phyloP scores from a whole-genome alignment of 2,113 vertebrate species.

The Boleophthalmus pectinirostris region DNA sequence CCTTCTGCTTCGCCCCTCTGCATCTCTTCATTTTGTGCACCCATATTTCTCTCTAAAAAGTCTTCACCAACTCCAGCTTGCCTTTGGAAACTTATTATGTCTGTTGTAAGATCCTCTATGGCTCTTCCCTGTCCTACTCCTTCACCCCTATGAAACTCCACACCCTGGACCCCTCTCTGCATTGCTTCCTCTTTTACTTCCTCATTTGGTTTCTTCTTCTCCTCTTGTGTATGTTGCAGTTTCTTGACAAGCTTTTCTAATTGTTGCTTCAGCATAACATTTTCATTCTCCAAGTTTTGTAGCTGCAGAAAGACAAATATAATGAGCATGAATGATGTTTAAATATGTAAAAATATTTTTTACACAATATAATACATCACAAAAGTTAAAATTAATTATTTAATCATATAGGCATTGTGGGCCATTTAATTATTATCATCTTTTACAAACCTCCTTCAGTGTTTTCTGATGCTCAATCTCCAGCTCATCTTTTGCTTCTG shows the following conservation, averaged over 20 bases:
- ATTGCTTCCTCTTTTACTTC: conserved; percentile 27
- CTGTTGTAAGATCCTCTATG: conserved; percentile 42
- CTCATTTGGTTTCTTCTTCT: conserved; percentile 25
- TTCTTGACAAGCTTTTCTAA: conserved; percentile 62
- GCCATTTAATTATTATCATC: conserved; percentile 63
- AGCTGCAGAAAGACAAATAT: conserved; percentile 57
- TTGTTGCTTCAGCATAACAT: conserved; percentile 63
- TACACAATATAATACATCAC: background rate
- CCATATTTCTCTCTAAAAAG: conserved; percentile 49
- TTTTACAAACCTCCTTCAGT: conserved; percentile 35
- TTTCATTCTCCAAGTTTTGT: conserved; percentile 78
- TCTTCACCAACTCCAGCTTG: conserved; percentile 78
- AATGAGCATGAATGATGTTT: background rate
- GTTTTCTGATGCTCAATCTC: conserved; percentile 68
- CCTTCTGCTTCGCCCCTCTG: conserved; percentile 76
- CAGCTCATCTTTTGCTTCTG: conserved; percentile 66
- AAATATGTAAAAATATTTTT: background rate
- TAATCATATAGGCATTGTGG: background rate
- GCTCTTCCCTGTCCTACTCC: conserved; percentile 69
- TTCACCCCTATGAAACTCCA: conserved; percentile 58
- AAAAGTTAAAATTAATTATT: background rate
- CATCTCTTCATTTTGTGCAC: conserved; percentile 23
- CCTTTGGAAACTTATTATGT: conserved; percentile 56
- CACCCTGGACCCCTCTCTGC: conserved; percentile 61
- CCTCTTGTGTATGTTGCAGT: conserved; percentile 38